phyloP scores from a whole-genome alignment of 1,140 invertebrate species.

The Pogonomyrmex californicus region DNA sequence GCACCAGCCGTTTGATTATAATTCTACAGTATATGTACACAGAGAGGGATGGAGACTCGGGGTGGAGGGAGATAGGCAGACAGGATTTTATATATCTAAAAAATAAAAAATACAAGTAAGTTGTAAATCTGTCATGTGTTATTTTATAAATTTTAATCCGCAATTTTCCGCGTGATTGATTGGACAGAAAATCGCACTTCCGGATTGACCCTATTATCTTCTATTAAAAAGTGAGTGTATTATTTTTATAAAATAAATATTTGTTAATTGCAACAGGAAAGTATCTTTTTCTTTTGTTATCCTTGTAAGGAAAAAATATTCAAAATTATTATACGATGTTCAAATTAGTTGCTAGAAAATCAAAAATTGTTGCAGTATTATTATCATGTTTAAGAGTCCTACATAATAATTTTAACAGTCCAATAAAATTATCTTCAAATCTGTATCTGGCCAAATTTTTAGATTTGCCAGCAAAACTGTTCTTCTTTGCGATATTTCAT shows the following conservation, averaged over 20 bases:
- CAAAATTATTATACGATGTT: too few relatives aligned
- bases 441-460: too few relatives aligned
- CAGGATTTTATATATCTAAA: neutral
- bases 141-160: neutral
- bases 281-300: neutral
- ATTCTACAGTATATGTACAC: neutral
- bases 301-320: too few relatives aligned
- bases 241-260: neutral
- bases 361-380: too few relatives aligned
- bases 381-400: too few relatives aligned
- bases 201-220: neutral
- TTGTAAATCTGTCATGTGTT: neutral
- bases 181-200: neutral
- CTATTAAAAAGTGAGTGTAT: neutral
- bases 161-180: neutral
- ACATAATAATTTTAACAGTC: too few relatives aligned
- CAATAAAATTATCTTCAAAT: too few relatives aligned
- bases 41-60: neutral
- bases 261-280: neutral
- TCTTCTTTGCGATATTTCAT: neutral
- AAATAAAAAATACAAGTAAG: neutral
- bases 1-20: neutral
- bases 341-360: too few relatives aligned
- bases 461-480: too few relatives aligned
- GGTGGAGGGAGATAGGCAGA: neutral